Evolutionary conservation across 2,797 vertebrate genomes (phyloP).

Genomic region (Hemitrygon akajei): DNA sequence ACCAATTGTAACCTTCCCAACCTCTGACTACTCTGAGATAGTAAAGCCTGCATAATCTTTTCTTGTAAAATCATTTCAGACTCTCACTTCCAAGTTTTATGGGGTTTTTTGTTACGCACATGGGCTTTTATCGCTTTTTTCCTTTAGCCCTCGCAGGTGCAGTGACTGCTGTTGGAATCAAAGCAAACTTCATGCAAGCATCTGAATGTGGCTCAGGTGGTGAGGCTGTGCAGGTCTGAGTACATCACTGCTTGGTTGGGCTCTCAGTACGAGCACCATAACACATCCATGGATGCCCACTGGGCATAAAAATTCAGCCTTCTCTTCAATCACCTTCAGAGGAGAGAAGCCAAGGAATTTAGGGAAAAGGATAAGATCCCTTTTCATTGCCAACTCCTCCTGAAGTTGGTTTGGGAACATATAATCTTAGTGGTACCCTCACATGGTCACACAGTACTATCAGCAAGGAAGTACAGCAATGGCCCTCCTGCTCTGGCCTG

Average conservation of each 20-base stretch:
- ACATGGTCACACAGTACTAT: neutral
- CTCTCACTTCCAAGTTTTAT: neutral
- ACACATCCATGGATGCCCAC: neutral
- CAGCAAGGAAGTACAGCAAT: too few species aligned
- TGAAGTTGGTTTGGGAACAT: neutral
- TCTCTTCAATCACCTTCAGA: neutral
- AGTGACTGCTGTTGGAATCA: neutral
- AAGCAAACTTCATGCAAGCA: neutral
- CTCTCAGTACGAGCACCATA: neutral
- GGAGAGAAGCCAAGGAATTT: neutral
- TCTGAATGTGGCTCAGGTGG: neutral
- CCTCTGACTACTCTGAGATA: neutral
- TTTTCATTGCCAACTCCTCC: neutral
- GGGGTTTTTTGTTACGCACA: neutral
- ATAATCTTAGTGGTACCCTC: neutral
- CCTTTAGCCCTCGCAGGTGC: neutral
- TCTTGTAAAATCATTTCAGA: neutral
- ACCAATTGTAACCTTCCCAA: neutral
- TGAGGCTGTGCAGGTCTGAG: neutral
- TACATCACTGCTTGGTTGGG: neutral
- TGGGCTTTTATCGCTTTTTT: constrained; percentile 29
- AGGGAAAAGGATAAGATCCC: neutral
- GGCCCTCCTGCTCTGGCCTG: too few species aligned
- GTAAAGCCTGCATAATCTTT: neutral
- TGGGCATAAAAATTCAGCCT: neutral